Evolutionary conservation across 2,888 invertebrate genomes (phyloP).

Genomic region (Drosophila seclusa): DNA sequence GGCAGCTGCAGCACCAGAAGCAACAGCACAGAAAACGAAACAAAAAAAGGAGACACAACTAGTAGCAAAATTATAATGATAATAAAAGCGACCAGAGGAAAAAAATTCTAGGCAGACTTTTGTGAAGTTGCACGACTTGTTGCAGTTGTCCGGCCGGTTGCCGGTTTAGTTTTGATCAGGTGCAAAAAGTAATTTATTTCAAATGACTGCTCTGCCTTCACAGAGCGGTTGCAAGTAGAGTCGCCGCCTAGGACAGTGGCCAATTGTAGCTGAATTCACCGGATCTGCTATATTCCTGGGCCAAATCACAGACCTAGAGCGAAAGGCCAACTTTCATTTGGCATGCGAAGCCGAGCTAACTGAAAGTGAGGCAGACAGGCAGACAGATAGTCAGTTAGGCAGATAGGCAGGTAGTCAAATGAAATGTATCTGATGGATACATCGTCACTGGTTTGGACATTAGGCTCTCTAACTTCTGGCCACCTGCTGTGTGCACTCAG

Average conservation of each 20-base stretch:
- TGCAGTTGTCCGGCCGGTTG: slow-evolving; percentile 27
- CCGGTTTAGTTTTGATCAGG: slow-evolving; percentile 76
- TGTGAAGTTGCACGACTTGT: slow-evolving; percentile 26
- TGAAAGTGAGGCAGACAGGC: background rate
- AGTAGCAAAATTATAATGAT: slow-evolving; percentile 78
- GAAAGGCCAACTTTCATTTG: slow-evolving; percentile 59
- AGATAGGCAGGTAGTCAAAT: slow-evolving; percentile 16
- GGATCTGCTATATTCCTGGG: slow-evolving; percentile 7
- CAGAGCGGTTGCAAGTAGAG: slow-evolving; percentile 29
- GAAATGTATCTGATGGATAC: slow-evolving; percentile 73
- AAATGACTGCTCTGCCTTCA: slow-evolving; percentile 70
- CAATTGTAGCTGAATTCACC: slow-evolving; percentile 32
- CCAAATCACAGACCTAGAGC: slow-evolving; percentile 51
- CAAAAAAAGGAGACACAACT: slow-evolving; percentile 32
- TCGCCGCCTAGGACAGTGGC: slow-evolving; percentile 17
- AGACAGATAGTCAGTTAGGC: background rate
- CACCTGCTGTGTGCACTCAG: slow-evolving; percentile 70
- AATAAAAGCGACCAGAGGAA: slow-evolving; percentile 65
- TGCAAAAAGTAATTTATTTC: slow-evolving; percentile 82
- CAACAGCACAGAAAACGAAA: slow-evolving; percentile 24
- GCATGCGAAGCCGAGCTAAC: background rate
- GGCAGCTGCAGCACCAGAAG: slow-evolving; percentile 7
- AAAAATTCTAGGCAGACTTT: slow-evolving; percentile 41
- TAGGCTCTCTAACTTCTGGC: slow-evolving; percentile 54
- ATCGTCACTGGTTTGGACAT: slow-evolving; percentile 14